phyloP scores from a whole-genome alignment of 2,113 vertebrate genomes.

The Pseudorhombus dupliciocellatus region DNA sequence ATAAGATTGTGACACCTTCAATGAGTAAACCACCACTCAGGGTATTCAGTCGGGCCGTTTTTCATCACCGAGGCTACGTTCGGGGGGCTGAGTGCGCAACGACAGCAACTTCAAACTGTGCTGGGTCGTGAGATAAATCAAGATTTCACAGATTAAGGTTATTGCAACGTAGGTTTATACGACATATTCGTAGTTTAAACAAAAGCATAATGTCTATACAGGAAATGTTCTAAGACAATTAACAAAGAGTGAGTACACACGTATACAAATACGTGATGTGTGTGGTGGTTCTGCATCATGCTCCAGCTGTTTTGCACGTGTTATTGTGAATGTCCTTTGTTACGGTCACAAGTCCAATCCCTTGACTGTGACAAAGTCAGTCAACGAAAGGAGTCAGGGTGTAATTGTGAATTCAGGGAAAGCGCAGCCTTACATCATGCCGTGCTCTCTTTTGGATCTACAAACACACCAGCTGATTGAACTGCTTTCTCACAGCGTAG shows the following conservation, averaged over 20 bases:
- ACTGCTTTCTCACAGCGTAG: not conserved
- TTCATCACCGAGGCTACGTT: not conserved
- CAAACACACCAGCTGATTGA: not conserved
- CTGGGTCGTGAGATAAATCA: not conserved
- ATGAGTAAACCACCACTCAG: constrained; percentile 41
- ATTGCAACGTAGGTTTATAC: too few species aligned
- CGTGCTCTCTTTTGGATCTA: not conserved
- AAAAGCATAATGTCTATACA: too few species aligned
- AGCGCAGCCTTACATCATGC: not conserved
- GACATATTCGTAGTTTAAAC: too few species aligned
- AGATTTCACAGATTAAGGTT: not conserved
- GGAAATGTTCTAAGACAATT: too few species aligned
- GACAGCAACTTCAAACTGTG: not conserved
- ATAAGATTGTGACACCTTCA: constrained; percentile 27
- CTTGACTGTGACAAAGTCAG: not conserved
- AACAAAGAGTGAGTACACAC: too few species aligned
- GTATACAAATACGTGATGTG: too few species aligned
- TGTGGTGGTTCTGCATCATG: too few species aligned
- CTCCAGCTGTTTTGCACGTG: too few species aligned
- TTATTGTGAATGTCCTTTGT: not conserved
- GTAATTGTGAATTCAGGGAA: constrained; percentile 1
- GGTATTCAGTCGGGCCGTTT: constrained; percentile 11
- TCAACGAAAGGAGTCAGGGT: not conserved
- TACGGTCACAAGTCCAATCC: not conserved
- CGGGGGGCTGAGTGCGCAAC: constrained; percentile 7